Conservation (phyloP, 2,797 vertebrate genomes). For the Peromyscus aztecus region DNA sequence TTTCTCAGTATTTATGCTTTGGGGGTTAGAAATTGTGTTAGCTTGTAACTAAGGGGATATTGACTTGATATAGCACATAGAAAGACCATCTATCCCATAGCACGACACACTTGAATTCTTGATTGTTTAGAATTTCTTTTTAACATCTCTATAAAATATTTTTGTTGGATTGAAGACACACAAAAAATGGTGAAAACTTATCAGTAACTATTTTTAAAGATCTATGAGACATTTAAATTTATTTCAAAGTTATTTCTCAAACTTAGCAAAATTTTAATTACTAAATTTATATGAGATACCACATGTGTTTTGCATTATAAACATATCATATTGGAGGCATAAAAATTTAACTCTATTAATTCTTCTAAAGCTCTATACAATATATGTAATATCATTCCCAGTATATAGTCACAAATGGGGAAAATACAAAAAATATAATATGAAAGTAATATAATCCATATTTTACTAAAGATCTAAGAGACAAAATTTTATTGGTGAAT, state of each 20-base stretch:
- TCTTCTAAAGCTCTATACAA: background rate
- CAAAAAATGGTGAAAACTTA: background rate
- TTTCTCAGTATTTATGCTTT: background rate
- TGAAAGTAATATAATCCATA: background rate
- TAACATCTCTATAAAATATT: background rate
- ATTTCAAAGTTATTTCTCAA: background rate
- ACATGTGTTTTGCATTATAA: background rate
- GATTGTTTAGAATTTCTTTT: background rate
- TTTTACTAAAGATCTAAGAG: background rate
- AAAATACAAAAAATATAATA: background rate
- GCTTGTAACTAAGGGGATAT: background rate
- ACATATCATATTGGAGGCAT: background rate
- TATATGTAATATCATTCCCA: background rate
- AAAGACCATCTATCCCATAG: too few relatives aligned
- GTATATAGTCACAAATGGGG: background rate
- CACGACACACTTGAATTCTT: background rate
- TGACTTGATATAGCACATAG: background rate
- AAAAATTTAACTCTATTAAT: background rate
- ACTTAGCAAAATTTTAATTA: background rate
- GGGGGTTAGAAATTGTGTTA: background rate
- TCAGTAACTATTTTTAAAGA: background rate
- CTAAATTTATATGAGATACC: background rate
- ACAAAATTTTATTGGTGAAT: background rate
- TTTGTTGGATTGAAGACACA: background rate
- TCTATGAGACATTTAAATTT: conserved; percentile 14